Conservation (phyloP, 2,797 vertebrate genomes). For the Neosilurus hyrtlii region DNA sequence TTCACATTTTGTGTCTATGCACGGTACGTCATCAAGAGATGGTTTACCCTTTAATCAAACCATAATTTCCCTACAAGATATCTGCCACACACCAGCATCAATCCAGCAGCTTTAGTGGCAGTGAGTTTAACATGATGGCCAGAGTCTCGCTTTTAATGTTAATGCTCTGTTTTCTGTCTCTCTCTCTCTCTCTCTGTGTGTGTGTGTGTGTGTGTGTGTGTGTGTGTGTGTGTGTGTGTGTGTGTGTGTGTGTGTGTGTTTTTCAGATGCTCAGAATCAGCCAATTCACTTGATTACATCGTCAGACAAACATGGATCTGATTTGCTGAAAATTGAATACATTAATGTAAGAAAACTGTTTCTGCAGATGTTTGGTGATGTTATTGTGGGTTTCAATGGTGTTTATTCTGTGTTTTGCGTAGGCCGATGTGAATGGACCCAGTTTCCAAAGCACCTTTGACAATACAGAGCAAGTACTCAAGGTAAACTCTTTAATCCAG, state of each 20-base stretch:
- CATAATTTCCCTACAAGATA: too few species aligned
- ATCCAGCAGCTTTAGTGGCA: too few species aligned
- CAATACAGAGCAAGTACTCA: slow-evolving; percentile 87
- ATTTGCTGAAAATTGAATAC: slow-evolving; percentile 92
- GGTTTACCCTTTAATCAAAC: too few species aligned
- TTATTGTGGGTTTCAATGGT: background rate
- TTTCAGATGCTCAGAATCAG: slow-evolving; percentile 68
- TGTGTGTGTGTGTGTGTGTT: slow-evolving; percentile 29
- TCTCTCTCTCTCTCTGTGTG: too few species aligned
- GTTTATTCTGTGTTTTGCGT: slow-evolving; percentile 37
- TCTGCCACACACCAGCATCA: too few species aligned
- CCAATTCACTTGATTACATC: slow-evolving; percentile 87
- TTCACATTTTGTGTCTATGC: too few species aligned
- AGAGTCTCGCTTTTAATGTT: too few species aligned
- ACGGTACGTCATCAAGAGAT: too few species aligned
- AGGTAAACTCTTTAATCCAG: slow-evolving; percentile 71
- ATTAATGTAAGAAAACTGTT: slow-evolving; percentile 75
- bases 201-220: too few species aligned
- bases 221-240: slow-evolving; percentile 17
- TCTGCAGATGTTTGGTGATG: background rate
- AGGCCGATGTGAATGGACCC: slow-evolving; percentile 86
- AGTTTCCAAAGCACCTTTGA: slow-evolving; percentile 83
- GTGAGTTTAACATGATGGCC: too few species aligned
- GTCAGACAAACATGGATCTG: slow-evolving; percentile 79
- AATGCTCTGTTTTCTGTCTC: too few species aligned